Base-by-base conservation (phyloP, 2,113 vertebrate species). In the Ctenomys sociabilis region DNA sequence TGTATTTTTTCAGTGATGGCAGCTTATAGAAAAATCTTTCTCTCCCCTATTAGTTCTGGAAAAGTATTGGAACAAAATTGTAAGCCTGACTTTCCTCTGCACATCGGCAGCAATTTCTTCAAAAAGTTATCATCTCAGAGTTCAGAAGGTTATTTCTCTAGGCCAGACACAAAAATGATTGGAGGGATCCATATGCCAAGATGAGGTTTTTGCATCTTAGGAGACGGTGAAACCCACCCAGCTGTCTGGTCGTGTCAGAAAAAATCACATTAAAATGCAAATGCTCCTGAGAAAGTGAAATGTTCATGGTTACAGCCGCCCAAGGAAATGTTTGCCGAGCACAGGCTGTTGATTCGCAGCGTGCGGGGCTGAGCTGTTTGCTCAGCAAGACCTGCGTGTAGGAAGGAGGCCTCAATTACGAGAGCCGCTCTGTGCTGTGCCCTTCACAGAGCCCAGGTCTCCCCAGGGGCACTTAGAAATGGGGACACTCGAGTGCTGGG, bases 221-320 rank as follows among this genome's bases (percentile, higher is more conserved):
- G 30, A 40, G 84, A 66, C 73, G 88, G 87, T 85, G 40, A 92
- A 91, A 80, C 88, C 89, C 95, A 93, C 90, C 90, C 95, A 84
- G 87, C 95, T 88, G 95, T 93, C 96, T 91, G 82, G 64, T 49
- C 0, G 0, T 78, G 81, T 89, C 0, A 32, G 59, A 81, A 73
- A 73, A 96, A 78, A 88, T 94, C 88, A 83, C 61, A 83, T 96
- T 90, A 95, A 92, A 93, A 95, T 93, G 88, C 88, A 95, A 40
- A 88, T 92, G 85, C 72, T 92, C 90, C 28, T 0, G 19, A 95
- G 57, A 24, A 78, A 85, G 90, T 92, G 95, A 82, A 37, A 40
- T 93, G 54, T 37, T 21, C 90, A 30, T 73, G 75, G 68, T 70
- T 37, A 52, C 64, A 37, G 7, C 59, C 35, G 86, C 85, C 57